phyloP scores from a whole-genome alignment of 2,113 vertebrate species.

The Rhinopomastus cyanomelas region DNA sequence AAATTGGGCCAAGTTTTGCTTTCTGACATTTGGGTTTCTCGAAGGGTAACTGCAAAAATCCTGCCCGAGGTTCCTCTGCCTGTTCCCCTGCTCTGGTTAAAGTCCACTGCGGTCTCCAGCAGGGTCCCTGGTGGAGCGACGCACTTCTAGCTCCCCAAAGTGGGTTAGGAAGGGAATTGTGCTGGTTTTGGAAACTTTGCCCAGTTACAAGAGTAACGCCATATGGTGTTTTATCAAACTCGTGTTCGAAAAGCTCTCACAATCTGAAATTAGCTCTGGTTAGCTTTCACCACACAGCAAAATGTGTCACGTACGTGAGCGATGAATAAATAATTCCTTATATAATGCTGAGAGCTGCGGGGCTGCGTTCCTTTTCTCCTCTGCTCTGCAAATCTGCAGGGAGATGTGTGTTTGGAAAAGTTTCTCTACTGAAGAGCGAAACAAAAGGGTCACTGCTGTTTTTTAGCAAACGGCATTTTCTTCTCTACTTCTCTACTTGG shows the following conservation, averaged over 20 bases:
- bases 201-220: neutral
- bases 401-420: neutral
- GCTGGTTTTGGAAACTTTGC: neutral
- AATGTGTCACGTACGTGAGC: slow-evolving; percentile 2
- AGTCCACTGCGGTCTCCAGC: no score
- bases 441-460: neutral
- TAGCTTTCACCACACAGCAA: neutral
- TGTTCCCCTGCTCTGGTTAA: fast-evolving
- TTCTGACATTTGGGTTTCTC: neutral
- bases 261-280: slow-evolving; percentile 3
- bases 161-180: neutral
- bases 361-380: neutral
- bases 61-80: fast-evolving
- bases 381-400: neutral
- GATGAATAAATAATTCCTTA: slow-evolving; percentile 41
- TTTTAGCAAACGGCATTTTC: neutral
- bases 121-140: no score
- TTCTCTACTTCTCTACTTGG: neutral
- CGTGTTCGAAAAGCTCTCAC: neutral
- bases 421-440: neutral
- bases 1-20: neutral
- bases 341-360: slow-evolving; percentile 1
- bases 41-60: fast-evolving
- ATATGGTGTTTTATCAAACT: slow-evolving; percentile 22
- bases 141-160: neutral